Evolutionary conservation across 2,888 invertebrate species (phyloP), one percentile per base, ranked within the genome.

Genomic region (Eristalinus sepulchralis): DNA sequence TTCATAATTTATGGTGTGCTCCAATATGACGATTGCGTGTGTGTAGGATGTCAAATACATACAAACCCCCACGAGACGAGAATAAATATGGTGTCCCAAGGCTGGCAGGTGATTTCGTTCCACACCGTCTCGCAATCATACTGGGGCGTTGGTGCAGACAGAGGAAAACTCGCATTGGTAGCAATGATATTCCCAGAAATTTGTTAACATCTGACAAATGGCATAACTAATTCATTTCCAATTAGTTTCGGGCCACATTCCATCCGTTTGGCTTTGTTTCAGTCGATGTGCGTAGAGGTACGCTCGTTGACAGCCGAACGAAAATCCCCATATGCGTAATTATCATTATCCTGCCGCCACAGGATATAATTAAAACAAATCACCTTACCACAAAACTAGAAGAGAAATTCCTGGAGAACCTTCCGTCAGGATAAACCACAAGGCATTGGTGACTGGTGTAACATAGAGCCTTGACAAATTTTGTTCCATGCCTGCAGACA

Each of bases 201-300:
- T 71, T 85, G 85, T 73, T 82, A 82, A 77, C 85, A 85, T 85
- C 77, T 85, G 82, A 85, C 85, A 85, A 85, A 85, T 78, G 82
- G 85, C 85, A 85, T 85, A 85, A 85, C 85, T 85, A 85, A 85
- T 85, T 85, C 82, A 85, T 85, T 85, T 85, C 82, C 85, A 85
- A 85, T 85, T 85, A 85, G 85, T 85, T 82, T 80, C 53, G 31
- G 80, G 76, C 34, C 62, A 72, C 71, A 84, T 68, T 84, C 84
- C 71, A 70, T 67, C 55, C 62, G 53, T 60, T 76, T 31, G 66
- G 60, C 39, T 63, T 68, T 81, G 67, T 63, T 64, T 64, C 47
- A 27, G 62, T 57, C 64, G 55, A 36, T 55, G 36, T 47, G 59
- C 33, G 57, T 33, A 33, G 62, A 55, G 53, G 55, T 78, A 17